Percentiles rank a stretch among this genome's conserved stretches.
phyloP scores from a whole-genome alignment of 1,140 invertebrate genomes.

The Drosophila ficusphila region DNA sequence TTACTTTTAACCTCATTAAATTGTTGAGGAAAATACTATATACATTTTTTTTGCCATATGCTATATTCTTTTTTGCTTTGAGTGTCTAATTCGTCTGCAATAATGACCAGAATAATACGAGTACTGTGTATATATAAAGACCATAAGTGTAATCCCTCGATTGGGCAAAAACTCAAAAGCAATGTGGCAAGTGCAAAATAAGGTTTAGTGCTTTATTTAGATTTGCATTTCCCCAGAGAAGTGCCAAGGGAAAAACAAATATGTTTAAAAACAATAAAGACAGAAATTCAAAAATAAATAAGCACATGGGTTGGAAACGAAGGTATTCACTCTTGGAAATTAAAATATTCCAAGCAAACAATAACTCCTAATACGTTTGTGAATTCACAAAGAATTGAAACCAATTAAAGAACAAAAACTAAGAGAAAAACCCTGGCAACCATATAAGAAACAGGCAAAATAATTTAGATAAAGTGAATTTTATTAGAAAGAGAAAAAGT shows the following conservation, averaged over 20 bases:
- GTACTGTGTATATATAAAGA: not conserved
- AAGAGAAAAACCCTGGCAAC: not conserved
- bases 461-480: not conserved
- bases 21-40: too few relatives aligned
- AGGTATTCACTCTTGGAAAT: not conserved
- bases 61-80: too few relatives aligned
- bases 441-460: not conserved
- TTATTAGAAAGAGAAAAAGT: not conserved
- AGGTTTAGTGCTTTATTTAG: slow-evolving; percentile 7
- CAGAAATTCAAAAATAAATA: slow-evolving; percentile 12
- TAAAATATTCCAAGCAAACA: not conserved
- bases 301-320: not conserved
- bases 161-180: not conserved
- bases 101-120: not conserved
- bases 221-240: not conserved
- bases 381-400: not conserved
- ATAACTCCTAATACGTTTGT: not conserved
- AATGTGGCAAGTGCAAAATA: not conserved
- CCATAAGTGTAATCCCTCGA: not conserved
- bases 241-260: not conserved
- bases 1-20: too few relatives aligned
- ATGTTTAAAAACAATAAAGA: slow-evolving; percentile 11
- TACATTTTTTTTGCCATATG: too few relatives aligned
- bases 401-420: not conserved
- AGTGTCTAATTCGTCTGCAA: not conserved